phyloP scores from a whole-genome alignment of 1,140 invertebrate genomes.

The Cyclargus thomasi region DNA sequence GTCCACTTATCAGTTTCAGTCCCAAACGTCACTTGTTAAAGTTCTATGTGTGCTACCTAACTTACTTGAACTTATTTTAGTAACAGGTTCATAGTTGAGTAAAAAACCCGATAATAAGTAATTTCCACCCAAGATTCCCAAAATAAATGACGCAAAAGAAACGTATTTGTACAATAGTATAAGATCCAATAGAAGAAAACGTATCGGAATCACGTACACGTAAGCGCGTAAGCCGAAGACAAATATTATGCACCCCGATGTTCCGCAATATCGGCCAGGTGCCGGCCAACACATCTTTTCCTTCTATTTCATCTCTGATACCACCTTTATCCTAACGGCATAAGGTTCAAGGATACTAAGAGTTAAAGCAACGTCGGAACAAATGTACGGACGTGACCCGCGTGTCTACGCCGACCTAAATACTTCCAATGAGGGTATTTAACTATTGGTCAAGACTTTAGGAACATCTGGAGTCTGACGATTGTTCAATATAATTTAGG shows the following conservation, averaged over 20 bases:
- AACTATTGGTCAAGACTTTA: background rate
- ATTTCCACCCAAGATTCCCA: background rate
- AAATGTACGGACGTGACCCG: slow-evolving; percentile 56
- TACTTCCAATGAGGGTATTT: background rate
- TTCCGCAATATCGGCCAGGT: slow-evolving; percentile 52
- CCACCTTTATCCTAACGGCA: too few species aligned
- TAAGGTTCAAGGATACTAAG: too few species aligned
- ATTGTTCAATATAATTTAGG: background rate
- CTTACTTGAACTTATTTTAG: too few species aligned
- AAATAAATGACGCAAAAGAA: slow-evolving; percentile 5
- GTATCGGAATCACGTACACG: slow-evolving; percentile 36
- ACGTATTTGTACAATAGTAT: slow-evolving; percentile 10
- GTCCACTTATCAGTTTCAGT: too few species aligned
- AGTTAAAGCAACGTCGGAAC: slow-evolving; percentile 37
- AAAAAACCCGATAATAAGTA: background rate
- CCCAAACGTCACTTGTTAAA: too few species aligned
- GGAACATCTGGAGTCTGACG: background rate
- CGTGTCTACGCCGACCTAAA: slow-evolving; percentile 13
- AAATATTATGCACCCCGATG: slow-evolving; percentile 41
- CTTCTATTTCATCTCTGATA: too few species aligned
- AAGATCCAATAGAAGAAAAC: slow-evolving; percentile 25
- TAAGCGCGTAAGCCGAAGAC: slow-evolving; percentile 34
- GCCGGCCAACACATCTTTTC: slow-evolving; percentile 34
- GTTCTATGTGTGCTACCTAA: too few species aligned
- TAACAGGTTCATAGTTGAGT: too few species aligned